phyloP scores from a whole-genome alignment of 2,113 vertebrate species.

The Perccottus glenii region DNA sequence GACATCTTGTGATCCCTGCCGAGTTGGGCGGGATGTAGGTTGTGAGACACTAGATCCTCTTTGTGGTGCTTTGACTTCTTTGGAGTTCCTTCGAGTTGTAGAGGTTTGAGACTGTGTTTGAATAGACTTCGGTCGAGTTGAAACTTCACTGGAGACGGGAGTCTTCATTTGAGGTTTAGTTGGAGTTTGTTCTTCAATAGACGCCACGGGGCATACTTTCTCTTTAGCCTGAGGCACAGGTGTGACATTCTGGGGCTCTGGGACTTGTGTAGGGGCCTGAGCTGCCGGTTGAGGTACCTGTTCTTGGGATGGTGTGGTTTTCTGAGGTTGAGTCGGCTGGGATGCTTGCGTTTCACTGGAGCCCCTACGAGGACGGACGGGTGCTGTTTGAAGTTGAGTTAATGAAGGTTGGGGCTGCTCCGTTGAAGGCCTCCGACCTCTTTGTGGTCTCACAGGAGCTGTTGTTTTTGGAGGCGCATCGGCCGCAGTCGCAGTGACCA shows the following conservation, averaged over 20 bases:
- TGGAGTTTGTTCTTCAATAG: slow-evolving; percentile 24
- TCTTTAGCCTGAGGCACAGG: slow-evolving; percentile 33
- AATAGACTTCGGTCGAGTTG: slow-evolving; percentile 52
- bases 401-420: slow-evolving; percentile 51
- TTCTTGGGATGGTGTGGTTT: slow-evolving; percentile 27
- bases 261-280: slow-evolving; percentile 20
- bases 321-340: slow-evolving; percentile 29
- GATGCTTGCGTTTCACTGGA: slow-evolving; percentile 55
- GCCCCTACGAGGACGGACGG: slow-evolving; percentile 39
- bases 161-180: slow-evolving; percentile 38
- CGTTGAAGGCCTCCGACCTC: slow-evolving; percentile 52
- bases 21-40: slow-evolving; percentile 25
- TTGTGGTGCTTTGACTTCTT: slow-evolving; percentile 57
- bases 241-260: slow-evolving; percentile 37
- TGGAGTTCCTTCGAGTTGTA: slow-evolving; percentile 43
- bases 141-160: slow-evolving; percentile 28
- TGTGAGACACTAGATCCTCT: slow-evolving; percentile 43
- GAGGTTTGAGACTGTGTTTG: slow-evolving; percentile 46
- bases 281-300: slow-evolving; percentile 17
- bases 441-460: slow-evolving; percentile 68
- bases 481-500: slow-evolving; percentile 23
- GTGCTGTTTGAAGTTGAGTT: slow-evolving; percentile 48
- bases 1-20: slow-evolving; percentile 48
- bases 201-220: slow-evolving; percentile 23
- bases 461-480: slow-evolving; percentile 29